Base-by-base conservation (phyloP, 2,113 vertebrate species). In the Platanista minor region DNA sequence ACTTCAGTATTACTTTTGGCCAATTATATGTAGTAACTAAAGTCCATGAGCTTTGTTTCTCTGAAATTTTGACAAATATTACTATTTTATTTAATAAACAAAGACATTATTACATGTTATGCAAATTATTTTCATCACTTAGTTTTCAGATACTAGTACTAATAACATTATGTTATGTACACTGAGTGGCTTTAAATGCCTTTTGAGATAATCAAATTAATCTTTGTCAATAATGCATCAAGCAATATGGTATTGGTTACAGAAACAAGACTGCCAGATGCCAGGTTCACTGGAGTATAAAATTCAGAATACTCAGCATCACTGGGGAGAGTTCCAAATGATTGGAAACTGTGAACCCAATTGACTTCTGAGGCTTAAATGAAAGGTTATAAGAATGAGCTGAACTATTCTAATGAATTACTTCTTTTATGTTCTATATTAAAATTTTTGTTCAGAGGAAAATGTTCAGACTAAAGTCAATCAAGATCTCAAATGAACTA, bases 201-300 rank as follows among this genome's bases (percentile, higher is more conserved):
- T 95, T 93, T 87, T 43, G 8, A 87, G 77, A 61, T 96, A 94
- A 97, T 41, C 36, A 96, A 98, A 97, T 97, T 94, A 96, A 86
- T 97, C 59, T 91, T 97, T 95, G 66, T 98, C 96, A 98, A 67
- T 92, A 84, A 54, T 33, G 8, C 97, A 49, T 89, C 94, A 96
- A 91, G 61, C 90, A 87, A 74, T 96, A 90, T 94, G 54, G 14
- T 81, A 43, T n/a, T 94, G 49, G 54, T 91, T 77, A 36, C 69
- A 80, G 80, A 97, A 0, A 2, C 61, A 95, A 94, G 62, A 21
- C 59, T 95, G 36, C 0, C 75, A 96, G 92, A 75, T 92, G 57
- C 36, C 71, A 91, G n/a, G 78, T 78, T 92, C 78, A 93, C 8
- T 90, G 66, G 59, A 83, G 72, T 88, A 43, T 87, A 87, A 98